Evolutionary conservation across 2,113 vertebrate genomes (phyloP), one percentile per base, ranked within the genome.

Genomic region (Fregata magnificens): DNA sequence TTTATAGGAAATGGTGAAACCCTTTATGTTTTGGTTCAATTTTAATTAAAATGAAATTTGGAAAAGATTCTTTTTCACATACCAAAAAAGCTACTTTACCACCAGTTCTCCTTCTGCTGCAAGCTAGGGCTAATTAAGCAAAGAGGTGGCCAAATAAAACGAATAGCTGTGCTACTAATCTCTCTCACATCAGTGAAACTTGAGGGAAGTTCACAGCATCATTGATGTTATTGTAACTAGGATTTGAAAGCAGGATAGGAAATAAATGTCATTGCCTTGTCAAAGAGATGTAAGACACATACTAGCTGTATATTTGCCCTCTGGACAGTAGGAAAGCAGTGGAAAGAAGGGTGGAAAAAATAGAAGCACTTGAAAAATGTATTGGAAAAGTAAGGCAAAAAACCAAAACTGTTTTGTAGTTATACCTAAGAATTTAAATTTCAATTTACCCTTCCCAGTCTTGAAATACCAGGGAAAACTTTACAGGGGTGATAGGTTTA

Each of bases 261-360:
- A 93, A 92, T 65, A 91, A 93, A 95, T 78, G 69, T 91, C 83
- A 91, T 55, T 95, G 83, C 56, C 73, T 86, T 82, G 34, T 88
- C 82, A 95, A 83, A 90, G 82, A 83, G 55, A 90, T 83, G 26
- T 86, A 63, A 82, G 80, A 62, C 72, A 71, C 74, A 45, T 2
- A 62, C 20, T 20, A 78, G 42, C 71, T 83, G 67, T 88, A 40
- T 85, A 44, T 85, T 93, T 95, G 71, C 85, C 62, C 80, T 95
- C 45, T 88, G 63, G 58, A 62, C 53, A 24, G 38, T 73, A 65
- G 58, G 53, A 87, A 82, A 91, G 21, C 40, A 61, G 49, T 59
- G 42, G 38, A 86, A 86, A 67, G 53, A 91, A 76, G 42, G 18
- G 73, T 58, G 24, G 29, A 49, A 82, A 87, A 93, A 89, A 74